Conservation (phyloP, 2,888 invertebrate genomes). For the Lasioglossum marginatum region DNA sequence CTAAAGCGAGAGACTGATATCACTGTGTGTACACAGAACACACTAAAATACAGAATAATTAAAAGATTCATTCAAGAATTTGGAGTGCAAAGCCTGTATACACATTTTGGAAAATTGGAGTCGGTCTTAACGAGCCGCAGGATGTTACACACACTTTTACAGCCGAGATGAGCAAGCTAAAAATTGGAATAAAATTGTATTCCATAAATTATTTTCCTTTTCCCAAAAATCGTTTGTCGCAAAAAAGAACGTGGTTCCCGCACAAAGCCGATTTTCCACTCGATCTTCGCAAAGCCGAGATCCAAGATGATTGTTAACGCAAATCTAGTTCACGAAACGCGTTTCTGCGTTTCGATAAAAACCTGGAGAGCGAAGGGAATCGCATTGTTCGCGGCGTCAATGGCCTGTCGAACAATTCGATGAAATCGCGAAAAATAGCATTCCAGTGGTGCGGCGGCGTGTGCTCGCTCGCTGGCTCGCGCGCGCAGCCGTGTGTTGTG, state of each 20-base stretch:
- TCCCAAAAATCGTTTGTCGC: background rate
- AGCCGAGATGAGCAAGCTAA: background rate
- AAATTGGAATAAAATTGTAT: background rate
- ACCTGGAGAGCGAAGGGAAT: background rate
- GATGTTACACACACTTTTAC: background rate
- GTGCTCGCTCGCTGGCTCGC: background rate
- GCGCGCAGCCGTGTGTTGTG: background rate
- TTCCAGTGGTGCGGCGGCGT: background rate
- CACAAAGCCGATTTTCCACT: background rate
- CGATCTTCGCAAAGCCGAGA: background rate
- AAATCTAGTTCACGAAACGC: background rate
- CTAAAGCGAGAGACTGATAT: background rate
- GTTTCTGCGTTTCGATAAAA: slow-evolving; percentile 9
- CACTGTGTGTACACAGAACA: background rate
- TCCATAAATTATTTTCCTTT: background rate
- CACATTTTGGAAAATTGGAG: too few relatives aligned
- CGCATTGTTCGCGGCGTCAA: slow-evolving; percentile 12
- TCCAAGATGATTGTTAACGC: background rate
- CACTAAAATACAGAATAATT: background rate
- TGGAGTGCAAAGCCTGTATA: too few relatives aligned
- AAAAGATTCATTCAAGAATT: too few relatives aligned
- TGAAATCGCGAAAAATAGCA: slow-evolving; percentile 7
- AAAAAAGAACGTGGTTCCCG: background rate
- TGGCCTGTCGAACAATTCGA: background rate
- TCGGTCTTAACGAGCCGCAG: background rate